Evolutionary conservation across 1,140 invertebrate genomes (phyloP).

Genomic region (Batillaria attramentaria): DNA sequence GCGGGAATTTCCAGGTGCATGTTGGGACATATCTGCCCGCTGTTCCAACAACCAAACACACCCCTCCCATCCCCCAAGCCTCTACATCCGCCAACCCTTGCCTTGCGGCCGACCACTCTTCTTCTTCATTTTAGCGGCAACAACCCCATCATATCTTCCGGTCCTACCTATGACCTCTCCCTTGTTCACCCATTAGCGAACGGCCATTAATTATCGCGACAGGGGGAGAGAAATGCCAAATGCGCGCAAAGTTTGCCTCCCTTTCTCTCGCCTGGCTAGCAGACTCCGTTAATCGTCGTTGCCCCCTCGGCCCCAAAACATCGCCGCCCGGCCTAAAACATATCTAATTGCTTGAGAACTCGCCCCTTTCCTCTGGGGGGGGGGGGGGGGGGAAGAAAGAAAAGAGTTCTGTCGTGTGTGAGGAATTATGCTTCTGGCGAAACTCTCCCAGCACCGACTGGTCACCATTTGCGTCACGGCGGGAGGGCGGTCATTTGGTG

Average conservation of each 20-base stretch:
- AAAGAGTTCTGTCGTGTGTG: neutral
- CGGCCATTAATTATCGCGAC: slow-evolving; percentile 6
- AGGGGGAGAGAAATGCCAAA: neutral
- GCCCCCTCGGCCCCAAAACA: neutral
- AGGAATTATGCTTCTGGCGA: neutral
- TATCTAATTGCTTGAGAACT: neutral
- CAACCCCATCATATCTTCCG: neutral
- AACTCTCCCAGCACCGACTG: no score
- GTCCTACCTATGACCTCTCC: neutral
- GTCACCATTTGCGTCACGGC: no score
- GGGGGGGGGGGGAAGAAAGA: neutral
- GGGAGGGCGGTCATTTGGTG: no score
- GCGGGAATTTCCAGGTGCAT: no score
- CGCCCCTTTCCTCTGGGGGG: neutral
- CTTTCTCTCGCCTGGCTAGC: neutral
- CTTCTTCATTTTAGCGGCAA: no score
- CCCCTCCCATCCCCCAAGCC: neutral
- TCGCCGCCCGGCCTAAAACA: neutral
- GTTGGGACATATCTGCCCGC: neutral
- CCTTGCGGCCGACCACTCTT: no score
- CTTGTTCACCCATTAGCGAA: neutral
- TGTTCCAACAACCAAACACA: neutral
- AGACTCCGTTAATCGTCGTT: neutral
- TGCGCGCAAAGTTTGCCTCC: neutral
- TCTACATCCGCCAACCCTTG: no score